Base-by-base conservation (phyloP, 2,888 invertebrate genomes). In the Euproctis similis region DNA sequence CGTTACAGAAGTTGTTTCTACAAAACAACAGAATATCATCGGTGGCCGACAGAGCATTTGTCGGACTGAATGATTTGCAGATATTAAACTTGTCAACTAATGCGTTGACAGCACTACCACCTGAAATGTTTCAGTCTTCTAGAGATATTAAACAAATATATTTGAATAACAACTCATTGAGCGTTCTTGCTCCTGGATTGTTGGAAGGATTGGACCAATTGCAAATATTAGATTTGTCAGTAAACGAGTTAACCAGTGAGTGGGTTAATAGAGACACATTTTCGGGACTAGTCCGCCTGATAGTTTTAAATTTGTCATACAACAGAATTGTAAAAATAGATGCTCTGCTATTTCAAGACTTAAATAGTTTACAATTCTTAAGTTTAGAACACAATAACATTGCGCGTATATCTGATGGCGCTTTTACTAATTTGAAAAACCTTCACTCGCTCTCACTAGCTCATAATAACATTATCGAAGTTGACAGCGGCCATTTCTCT, bases 211-310 rank as follows among this genome's bases (percentile, higher is more conserved):
- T 94, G 38, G 89, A 90, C 55, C 90, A 92, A 59, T 71, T 94
- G 34, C 89, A 90, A 68, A 87, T 89, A 50, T 77, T 93, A 42
- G 92, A 93, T 68, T 76, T 93, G 54, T 91, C 91, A 24, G 84
- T 85, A 34, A 93, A 93, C 67, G 89, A 91, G 56, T 74, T 94
- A 47, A 90, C 90, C n/a, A 92, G 90, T 57, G 89, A 88, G 45
- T 92, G 91, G 90, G 89, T 93, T 26, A 91, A 91, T 50, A 86
- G 90, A 53, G 91, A 92, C 52, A 91, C 92, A 12, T 93, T 94
- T 74, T 87, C 90, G 12, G 90, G 90, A 36, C 80, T 94, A 26
- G 88, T 90, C 4, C 87, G 92, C 22, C 85, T 94, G 17, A 89
- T 92, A 31, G 88, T 92, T 31, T 81, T 94, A 35, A 92, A 93